Evolutionary conservation across 2,888 invertebrate species (phyloP), one percentile per base, ranked within the genome.

Genomic region (Andrena marginata): DNA sequence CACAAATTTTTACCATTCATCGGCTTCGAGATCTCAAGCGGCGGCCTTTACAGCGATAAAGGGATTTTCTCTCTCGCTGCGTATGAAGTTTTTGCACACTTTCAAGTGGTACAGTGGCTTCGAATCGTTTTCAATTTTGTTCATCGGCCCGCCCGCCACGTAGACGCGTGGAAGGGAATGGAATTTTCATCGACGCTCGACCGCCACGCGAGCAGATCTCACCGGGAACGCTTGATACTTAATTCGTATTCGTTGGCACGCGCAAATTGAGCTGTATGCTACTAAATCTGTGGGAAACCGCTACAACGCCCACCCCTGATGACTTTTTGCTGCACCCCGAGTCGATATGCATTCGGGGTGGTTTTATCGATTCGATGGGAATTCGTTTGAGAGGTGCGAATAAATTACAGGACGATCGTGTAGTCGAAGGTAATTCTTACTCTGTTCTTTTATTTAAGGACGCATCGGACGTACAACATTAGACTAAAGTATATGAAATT

Each of bases 241-340:
- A 72, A 86, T 87, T 88, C 73, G 73, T 88, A 92, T 92, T 92
- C 91, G 77, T 77, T 81, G 90, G 81, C 92, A 92, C 92, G 92
- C 86, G 60, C 86, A 84, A 88, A 85, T 85, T 77, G 82, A 82
- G 70, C 77, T 76, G 85, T 85, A 65, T 73, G 70, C 80, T 77
- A 51, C 69, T 59, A 65, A 76, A 77, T 59, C 86, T 90, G 92
- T 92, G 92, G 91, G 92, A 92, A 92, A 91, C 90, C 91, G 85
- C 87, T 73, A 80, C 71, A 62, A 81, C 73, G 64, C 62, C 68
- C 69, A 85, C 85, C 83, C 85, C 73, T 62, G 56, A 65, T 35
- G 56, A 84, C 29, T 77, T 85, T 82, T 82, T 84, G 80, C 48
- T 16, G 79, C 59, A 29, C 31, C 65, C 29, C 54, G 60, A 79